Conservation (phyloP, 2,797 vertebrate species). For the Nyctalus aviator region DNA sequence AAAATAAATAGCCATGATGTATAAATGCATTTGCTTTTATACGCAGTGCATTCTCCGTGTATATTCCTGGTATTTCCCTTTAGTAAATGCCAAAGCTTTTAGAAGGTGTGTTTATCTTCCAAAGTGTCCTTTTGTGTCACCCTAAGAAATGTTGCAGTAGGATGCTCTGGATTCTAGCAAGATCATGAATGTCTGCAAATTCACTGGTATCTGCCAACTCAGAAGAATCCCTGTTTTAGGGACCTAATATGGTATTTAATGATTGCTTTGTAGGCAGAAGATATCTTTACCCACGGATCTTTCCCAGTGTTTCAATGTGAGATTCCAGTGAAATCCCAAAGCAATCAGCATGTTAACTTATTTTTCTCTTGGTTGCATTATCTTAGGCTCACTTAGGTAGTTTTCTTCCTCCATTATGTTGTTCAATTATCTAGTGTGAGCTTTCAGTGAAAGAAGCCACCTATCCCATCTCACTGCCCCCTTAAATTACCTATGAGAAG, state of each 20-base stretch:
- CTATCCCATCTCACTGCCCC: constrained; percentile 32
- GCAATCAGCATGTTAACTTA: constrained; percentile 10
- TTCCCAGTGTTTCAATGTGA: neutral
- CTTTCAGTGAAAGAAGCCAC: constrained; percentile 54
- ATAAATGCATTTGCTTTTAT: neutral
- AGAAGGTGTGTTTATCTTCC: neutral
- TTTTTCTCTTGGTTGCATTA: constrained; percentile 41
- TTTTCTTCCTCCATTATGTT: constrained; percentile 55
- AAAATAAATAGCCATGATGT: neutral
- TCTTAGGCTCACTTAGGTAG: neutral
- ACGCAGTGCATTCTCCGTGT: neutral
- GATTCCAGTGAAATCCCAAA: constrained; percentile 22
- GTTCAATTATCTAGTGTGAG: constrained; percentile 45
- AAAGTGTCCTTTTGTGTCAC: neutral
- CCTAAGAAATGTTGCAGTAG: neutral
- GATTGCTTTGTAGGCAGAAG: neutral
- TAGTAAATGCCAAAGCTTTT: constrained; percentile 31
- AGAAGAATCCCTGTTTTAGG: neutral
- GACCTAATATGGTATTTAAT: neutral
- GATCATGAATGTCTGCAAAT: neutral
- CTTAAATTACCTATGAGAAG: constrained; percentile 63
- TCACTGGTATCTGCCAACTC: neutral
- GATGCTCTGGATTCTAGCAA: neutral
- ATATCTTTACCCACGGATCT: neutral
- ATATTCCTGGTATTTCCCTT: neutral